Evolutionary conservation across 2,113 vertebrate species (phyloP), one percentile per base, ranked within the genome.

Genomic region (Mustelus asterias): DNA sequence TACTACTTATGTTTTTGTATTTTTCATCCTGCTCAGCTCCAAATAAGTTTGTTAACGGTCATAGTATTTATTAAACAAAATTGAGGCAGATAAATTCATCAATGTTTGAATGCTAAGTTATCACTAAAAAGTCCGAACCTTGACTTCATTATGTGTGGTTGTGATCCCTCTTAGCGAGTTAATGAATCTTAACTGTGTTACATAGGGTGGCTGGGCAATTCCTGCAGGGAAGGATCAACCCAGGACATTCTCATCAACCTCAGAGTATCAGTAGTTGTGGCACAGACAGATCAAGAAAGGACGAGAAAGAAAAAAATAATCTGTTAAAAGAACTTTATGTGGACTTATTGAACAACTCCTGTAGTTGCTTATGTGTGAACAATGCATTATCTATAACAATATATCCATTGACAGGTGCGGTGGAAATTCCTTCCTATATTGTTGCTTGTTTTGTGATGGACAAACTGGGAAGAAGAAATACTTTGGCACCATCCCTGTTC

Each of bases 391-490:
- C 78, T 65, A 83, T 96, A 41, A 44, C 48, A 96, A 95, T 96
- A 94, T 88, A 96, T 96, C 95, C 96, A 96, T 63, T 96, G 96
- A 95, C 97, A 99, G 99, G 98, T 97, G 98, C 98, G 44, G 98
- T 99, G 97, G 99, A 99, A 96, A 96, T 99, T 94, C 98, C 98
- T 88, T 98, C 98, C 33, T 99, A 99, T 96, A 48, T 98, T 96
- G 96, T 99, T 96, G 98, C 98, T 96, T 99, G 98, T 97, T 95
- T 98, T 96, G 97, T 97, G 88, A 98, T 99, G 98, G 98, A 99
- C 96, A 97, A 96, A 96, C 96, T 99, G 70, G 99, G 99, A 96
- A 98, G 99, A 97, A 99, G 98, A 97, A 98, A 97, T 96, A 98
- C 98, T 1, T 97, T 99, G 96, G 97, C 97, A 95, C 98, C 98